Conservation (phyloP, 2,888 invertebrate species). For the Alloplasta piceator region DNA sequence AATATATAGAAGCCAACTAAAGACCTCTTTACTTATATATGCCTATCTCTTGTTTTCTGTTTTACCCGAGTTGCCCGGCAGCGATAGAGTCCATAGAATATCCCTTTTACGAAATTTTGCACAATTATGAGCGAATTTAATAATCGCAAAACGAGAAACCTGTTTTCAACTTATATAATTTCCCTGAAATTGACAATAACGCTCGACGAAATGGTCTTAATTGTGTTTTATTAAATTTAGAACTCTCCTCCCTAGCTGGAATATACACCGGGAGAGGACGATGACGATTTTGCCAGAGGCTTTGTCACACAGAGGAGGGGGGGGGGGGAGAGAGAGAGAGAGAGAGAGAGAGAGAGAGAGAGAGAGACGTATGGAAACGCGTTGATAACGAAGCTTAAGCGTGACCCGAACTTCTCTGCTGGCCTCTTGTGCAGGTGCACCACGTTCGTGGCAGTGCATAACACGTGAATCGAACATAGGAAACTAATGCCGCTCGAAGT, state of each 20-base stretch:
- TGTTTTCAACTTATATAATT: constrained; percentile 1
- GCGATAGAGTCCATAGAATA: too few relatives aligned
- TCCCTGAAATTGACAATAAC: constrained; percentile 30
- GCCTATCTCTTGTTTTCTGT: too few relatives aligned
- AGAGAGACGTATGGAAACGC: constrained; percentile 72
- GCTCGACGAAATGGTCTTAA: constrained; percentile 36
- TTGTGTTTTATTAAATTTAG: constrained; percentile 55
- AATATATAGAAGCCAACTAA: too few relatives aligned
- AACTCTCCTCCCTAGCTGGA: constrained; percentile 10
- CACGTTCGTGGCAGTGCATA: constrained; percentile 65
- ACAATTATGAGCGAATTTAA: too few relatives aligned
- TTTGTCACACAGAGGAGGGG: constrained; percentile 47
- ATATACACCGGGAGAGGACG: constrained; percentile 34
- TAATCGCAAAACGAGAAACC: too few relatives aligned
- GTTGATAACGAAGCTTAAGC: constrained; percentile 76
- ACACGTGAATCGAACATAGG: constrained; percentile 61
- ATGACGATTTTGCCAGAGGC: constrained; percentile 53
- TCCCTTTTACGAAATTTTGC: too few relatives aligned
- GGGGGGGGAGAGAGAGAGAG: constrained; percentile 20
- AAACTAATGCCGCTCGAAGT: constrained; percentile 33
- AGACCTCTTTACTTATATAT: too few relatives aligned
- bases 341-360: background rate
- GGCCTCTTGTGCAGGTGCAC: constrained; percentile 61
- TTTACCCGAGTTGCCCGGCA: too few relatives aligned
- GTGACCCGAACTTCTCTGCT: constrained; percentile 39